These are phyloP conservation scores for Poeciliopsis turrubarensis DNA, from an alignment of 2,113 vertebrate genomes.

Conservation along the genomic window DNA sequence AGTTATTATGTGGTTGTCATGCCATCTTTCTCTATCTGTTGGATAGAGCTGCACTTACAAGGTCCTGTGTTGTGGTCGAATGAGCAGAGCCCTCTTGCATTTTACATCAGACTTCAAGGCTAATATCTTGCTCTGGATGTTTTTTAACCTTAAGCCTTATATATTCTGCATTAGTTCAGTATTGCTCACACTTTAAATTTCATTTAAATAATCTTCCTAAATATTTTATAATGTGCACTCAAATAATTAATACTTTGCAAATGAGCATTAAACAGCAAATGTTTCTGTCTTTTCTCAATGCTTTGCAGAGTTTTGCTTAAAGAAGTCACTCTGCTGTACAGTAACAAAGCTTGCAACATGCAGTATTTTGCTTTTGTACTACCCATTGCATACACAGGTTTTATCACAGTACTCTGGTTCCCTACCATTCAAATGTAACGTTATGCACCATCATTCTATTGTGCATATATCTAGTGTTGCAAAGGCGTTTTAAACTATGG, in stretches of 20 bases:
- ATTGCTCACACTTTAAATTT: background rate
- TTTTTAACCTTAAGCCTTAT: background rate
- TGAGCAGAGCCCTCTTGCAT: constrained; percentile 9
- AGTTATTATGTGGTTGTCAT: constrained; percentile 35
- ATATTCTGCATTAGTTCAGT: background rate
- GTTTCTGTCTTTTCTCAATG: background rate
- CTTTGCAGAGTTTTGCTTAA: background rate
- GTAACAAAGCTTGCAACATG: too few species aligned
- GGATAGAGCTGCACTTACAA: constrained; percentile 39
- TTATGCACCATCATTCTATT: background rate
- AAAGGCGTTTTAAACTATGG: background rate
- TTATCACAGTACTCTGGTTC: too few species aligned
- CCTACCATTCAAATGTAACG: background rate
- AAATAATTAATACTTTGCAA: background rate
- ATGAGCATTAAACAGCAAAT: background rate
- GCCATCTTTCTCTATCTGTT: constrained; percentile 35
- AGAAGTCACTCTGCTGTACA: too few species aligned
- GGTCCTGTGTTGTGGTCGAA: constrained; percentile 27
- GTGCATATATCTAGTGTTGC: background rate
- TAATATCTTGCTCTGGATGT: constrained; percentile 4
- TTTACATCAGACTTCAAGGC: constrained; percentile 7
- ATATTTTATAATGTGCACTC: background rate
- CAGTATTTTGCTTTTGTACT: too few species aligned
- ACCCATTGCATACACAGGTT: too few species aligned
- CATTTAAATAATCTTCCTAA: background rate